Base-by-base conservation (phyloP, 2,113 vertebrate species). In the Clupea harengus region DNA sequence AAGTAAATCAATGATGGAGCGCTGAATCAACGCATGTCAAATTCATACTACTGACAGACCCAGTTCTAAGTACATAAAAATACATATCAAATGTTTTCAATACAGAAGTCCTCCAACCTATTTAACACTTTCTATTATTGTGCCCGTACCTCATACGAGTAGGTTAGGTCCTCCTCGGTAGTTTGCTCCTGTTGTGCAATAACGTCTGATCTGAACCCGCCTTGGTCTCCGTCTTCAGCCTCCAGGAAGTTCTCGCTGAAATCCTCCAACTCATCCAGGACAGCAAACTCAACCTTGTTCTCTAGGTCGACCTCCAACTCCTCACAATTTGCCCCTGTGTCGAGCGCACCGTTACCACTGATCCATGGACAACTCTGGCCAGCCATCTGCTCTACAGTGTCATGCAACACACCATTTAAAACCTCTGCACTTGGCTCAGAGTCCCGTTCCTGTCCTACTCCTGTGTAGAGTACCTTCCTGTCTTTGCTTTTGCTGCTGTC, bases 251-350 rank as follows among this genome's bases (percentile, higher is more conserved):
- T 99, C 92, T 99, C 97, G 83, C 97, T 97, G 94, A 97, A 96
- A 91, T 99, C 98, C 92, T 98, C 97, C 94, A 99, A 94, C 92
- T 99, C 98, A 94, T 99, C 98, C 93, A 99, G 95, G 90, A 99
- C 98, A 60, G 98, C 98, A 88, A 97, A 99, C 91, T 99, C 98
- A 92, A 99, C 98, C 96, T 97, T 97, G 92, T 98, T 99, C 94
- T 99, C 98, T 92, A 95, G 92, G 90, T 98, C 97, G 91, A 91
- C 89, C 90, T 98, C 97, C 85, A 93, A 91, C 84, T 97, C 97
- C 87, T 97, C 96, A 84, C 95, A 95, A 89, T 95, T 96, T 87
- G 94, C 95, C 88, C 94, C 95, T 87, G 92, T 90, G 86, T 89
- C 93, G 88, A 95, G 93, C 91, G 91, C 92, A 87, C 92, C 94